phyloP scores from a whole-genome alignment of 2,113 vertebrate species.

The Megalops atlanticus region DNA sequence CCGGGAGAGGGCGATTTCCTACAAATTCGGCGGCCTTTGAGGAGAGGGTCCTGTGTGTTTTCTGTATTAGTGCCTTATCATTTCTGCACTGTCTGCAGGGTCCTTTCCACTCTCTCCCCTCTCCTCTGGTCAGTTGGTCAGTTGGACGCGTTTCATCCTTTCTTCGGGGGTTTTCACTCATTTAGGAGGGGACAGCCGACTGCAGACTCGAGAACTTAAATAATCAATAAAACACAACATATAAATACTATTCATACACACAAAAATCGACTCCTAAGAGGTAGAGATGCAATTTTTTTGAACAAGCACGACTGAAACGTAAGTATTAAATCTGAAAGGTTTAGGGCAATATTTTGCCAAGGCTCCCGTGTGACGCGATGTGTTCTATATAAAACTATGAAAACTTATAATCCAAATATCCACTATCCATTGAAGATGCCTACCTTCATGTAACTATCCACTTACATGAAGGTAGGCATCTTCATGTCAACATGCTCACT shows the following conservation, averaged over 20 bases:
- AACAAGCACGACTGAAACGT: neutral
- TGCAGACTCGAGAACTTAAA: neutral
- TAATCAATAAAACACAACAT: neutral
- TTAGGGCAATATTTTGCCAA: too few relatives aligned
- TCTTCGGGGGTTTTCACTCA: neutral
- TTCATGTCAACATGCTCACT: too few relatives aligned
- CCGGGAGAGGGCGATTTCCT: conserved; percentile 84
- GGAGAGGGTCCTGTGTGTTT: conserved; percentile 62
- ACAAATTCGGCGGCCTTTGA: conserved; percentile 74
- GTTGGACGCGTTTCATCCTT: neutral
- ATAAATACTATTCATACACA: neutral
- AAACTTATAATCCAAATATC: too few relatives aligned
- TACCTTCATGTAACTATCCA: too few relatives aligned
- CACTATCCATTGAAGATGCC: too few relatives aligned
- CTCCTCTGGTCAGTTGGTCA: neutral
- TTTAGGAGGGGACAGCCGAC: neutral
- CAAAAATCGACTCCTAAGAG: neutral
- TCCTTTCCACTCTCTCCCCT: conserved; percentile 36
- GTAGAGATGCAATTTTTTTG: neutral
- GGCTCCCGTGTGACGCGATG: too few relatives aligned
- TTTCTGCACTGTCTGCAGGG: conserved; percentile 59
- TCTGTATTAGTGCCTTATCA: conserved; percentile 78
- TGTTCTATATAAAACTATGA: too few relatives aligned
- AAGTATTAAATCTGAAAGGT: neutral
- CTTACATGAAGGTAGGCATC: too few relatives aligned